A percentile compares a stretch with the other conserved stretches of the same genome.
Conservation (phyloP, 2,113 vertebrate species). For the Aptenodytes forsteri region DNA sequence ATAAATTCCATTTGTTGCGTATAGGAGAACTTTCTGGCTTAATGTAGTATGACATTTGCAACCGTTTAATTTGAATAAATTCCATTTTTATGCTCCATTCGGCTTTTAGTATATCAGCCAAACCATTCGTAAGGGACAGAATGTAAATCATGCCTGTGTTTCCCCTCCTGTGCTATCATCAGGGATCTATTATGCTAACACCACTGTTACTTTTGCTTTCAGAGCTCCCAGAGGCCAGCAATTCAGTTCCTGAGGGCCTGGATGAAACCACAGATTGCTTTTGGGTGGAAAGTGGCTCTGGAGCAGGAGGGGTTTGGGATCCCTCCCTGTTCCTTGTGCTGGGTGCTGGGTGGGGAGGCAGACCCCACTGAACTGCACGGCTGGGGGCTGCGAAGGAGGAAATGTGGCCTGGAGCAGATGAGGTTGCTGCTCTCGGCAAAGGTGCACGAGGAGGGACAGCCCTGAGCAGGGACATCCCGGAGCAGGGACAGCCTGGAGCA, state of each 20-base stretch:
- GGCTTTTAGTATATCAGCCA: slow-evolving; percentile 52
- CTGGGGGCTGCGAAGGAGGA: background rate
- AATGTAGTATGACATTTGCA: slow-evolving; percentile 54
- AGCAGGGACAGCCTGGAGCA: background rate
- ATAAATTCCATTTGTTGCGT: background rate
- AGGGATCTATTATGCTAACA: background rate
- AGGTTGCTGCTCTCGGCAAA: background rate
- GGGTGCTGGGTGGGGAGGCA: background rate
- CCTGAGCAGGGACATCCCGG: background rate
- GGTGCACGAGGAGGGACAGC: background rate
- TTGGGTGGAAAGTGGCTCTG: background rate
- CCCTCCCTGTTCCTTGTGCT: background rate
- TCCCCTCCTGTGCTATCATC: background rate
- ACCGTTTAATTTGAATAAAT: slow-evolving; percentile 60
- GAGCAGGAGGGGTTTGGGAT: background rate
- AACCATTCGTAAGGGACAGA: slow-evolving; percentile 34
- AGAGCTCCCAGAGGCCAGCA: background rate
- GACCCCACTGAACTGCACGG: accelerated
- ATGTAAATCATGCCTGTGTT: slow-evolving; percentile 36
- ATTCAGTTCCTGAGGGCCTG: background rate
- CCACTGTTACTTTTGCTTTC: background rate
- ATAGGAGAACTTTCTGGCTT: slow-evolving; percentile 17
- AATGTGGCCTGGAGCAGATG: background rate
- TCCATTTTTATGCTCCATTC: slow-evolving; percentile 43
- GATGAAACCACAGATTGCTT: background rate